Evolutionary conservation across 1,140 invertebrate species (phyloP).

Genomic region (Hermatobates lingyangjiaoensis): DNA sequence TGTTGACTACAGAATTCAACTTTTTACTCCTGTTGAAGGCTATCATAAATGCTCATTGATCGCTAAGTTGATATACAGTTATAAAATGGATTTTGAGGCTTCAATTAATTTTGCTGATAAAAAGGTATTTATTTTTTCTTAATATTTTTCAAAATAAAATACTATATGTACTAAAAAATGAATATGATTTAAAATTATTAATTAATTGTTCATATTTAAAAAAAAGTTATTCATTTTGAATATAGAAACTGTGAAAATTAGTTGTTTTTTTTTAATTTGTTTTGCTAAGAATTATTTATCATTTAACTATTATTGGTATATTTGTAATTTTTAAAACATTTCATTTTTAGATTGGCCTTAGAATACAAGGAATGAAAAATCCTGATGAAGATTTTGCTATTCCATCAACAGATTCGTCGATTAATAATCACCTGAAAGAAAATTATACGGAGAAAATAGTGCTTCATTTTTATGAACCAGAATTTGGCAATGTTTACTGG

Average conservation of each 20-base stretch:
- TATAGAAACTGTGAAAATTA: too few species aligned
- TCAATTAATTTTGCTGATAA: constrained; percentile 37
- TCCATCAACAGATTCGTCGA: neutral
- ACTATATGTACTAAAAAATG: too few species aligned
- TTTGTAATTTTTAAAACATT: too few species aligned
- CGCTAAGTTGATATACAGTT: constrained; percentile 38
- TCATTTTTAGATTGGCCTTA: constrained; percentile 16
- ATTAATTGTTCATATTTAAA: too few species aligned
- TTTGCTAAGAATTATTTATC: too few species aligned
- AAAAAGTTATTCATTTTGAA: too few species aligned
- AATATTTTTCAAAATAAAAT: too few species aligned
- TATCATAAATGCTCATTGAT: constrained; percentile 54
- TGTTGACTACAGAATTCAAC: constrained; percentile 54
- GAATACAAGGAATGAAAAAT: constrained; percentile 10
- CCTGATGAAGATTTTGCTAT: constrained; percentile 13
- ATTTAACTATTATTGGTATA: too few species aligned
- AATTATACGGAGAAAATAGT: neutral
- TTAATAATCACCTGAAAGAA: neutral
- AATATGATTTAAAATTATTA: too few species aligned
- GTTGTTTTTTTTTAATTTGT: too few species aligned
- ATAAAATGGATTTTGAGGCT: constrained; percentile 41
- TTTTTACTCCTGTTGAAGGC: constrained; percentile 50
- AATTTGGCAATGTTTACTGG: constrained; percentile 22
- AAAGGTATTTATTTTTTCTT: constrained; percentile 30
- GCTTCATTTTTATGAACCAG: neutral